Evolutionary conservation across 2,888 invertebrate species (phyloP), one percentile per base, ranked within the genome.

Genomic region (Trachelus tabidus): DNA sequence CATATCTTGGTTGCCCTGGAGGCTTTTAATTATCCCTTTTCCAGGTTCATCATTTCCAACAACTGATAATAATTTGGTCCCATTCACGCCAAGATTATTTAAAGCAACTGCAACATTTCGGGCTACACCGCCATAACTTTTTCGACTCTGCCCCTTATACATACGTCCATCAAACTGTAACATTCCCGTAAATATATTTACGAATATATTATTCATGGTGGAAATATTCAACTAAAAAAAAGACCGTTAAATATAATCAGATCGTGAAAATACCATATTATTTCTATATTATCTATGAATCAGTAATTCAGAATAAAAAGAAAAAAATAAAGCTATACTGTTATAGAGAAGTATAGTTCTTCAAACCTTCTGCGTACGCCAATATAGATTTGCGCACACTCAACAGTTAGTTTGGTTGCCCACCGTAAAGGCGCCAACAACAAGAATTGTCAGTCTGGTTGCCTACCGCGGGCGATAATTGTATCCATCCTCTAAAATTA

Each of bases 61-160:
- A 69, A 88, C 88, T 33, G 89, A 90, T 81, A 91, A 83, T 68
- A 91, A 83, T 82, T 85, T 87, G 12, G 90, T 90, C 71, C 89
- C 86, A 12, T 88, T 85, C 75, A 93, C 93, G 68, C 95, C 95
- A 37, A 98, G 93, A 86, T 96, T 95, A 86, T 94, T 94, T 76
- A 99, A 92, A 33, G 97, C 97, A 86, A 98, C 97, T 1, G 97
- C 97, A 77, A 99, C 93, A 91, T 99, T 99, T 76, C 98, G 94
- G 0, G 95, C 99, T 0, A 99, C 99, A 23, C 99, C 99, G 15
- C 99, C 99, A 11, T 94, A 94, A 78, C 94, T 94, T 86, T 94
- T 94, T 73, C 93, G 92, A 56, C 95, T 94, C 79, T 92, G 91
- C 34, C 96, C 95, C 0, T 92, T 91, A 89, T 97, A 95, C 0